A percentile compares a stretch with the other conserved stretches of the same genome.
Conservation (phyloP, 2,113 vertebrate genomes). For the Callospermophilus lateralis region DNA sequence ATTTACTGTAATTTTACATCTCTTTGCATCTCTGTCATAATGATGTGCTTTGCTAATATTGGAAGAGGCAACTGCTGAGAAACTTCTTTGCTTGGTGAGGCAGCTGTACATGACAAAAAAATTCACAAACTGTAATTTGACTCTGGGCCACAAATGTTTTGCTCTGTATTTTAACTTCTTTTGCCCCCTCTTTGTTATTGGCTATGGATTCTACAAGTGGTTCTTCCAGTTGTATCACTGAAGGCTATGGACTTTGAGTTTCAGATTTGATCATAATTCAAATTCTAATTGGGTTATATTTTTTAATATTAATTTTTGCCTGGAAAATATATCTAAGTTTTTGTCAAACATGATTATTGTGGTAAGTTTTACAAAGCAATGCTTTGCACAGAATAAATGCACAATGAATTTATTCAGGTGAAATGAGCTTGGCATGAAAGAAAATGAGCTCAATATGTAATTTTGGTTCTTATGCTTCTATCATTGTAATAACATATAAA, state of each 20-base stretch:
- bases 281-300: neutral
- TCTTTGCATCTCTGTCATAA: slow-evolving; percentile 33
- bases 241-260: neutral
- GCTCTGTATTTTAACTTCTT: slow-evolving; percentile 36
- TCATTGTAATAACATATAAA: slow-evolving; percentile 34
- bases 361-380: slow-evolving; percentile 40
- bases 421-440: neutral
- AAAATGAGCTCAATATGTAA: neutral
- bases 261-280: slow-evolving; percentile 43
- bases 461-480: neutral
- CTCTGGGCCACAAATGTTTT: slow-evolving; percentile 11
- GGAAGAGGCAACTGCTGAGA: slow-evolving; percentile 30
- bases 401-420: neutral
- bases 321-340: slow-evolving; percentile 47
- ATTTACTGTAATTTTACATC: neutral
- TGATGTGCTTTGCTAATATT: slow-evolving; percentile 16
- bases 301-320: slow-evolving; percentile 24
- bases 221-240: neutral
- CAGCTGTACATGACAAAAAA: slow-evolving; percentile 43
- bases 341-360: neutral
- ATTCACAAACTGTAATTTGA: slow-evolving; percentile 47
- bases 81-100: neutral
- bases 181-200: neutral
- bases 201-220: neutral
- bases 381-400: neutral